A percentile compares a stretch with the other conserved stretches of the same genome.
Evolutionary conservation across 2,797 vertebrate species (phyloP).

Genomic region (Muscicapa striata): DNA sequence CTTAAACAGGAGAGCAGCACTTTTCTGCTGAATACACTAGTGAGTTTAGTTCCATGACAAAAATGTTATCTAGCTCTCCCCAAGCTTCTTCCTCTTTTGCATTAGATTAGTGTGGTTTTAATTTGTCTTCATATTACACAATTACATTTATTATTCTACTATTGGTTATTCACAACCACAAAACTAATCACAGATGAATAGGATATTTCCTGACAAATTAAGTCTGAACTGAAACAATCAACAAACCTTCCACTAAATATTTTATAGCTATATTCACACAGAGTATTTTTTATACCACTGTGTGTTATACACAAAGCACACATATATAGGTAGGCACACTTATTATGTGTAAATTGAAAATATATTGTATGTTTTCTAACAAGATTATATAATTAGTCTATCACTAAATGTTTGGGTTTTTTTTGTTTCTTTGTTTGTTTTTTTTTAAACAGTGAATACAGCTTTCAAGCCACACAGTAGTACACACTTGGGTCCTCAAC

Average conservation of each 20-base stretch:
- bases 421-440: too few relatives aligned
- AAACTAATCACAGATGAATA: slow-evolving; percentile 49
- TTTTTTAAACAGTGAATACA: neutral
- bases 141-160: slow-evolving; percentile 51
- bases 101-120: slow-evolving; percentile 18
- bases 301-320: neutral
- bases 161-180: slow-evolving; percentile 49
- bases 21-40: neutral
- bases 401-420: too few relatives aligned
- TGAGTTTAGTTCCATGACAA: neutral
- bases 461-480: neutral
- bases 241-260: slow-evolving; percentile 14
- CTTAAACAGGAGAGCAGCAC: neutral
- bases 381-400: neutral
- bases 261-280: neutral
- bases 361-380: neutral
- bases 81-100: neutral
- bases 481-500: neutral
- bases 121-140: slow-evolving; percentile 49
- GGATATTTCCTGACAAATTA: slow-evolving; percentile 49
- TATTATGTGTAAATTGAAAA: neutral
- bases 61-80: neutral
- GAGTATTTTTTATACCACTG: neutral
- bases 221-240: slow-evolving; percentile 44
- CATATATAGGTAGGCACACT: fast-evolving